phyloP scores from a whole-genome alignment of 2,797 vertebrate species.

The Tamandua tetradactyla region DNA sequence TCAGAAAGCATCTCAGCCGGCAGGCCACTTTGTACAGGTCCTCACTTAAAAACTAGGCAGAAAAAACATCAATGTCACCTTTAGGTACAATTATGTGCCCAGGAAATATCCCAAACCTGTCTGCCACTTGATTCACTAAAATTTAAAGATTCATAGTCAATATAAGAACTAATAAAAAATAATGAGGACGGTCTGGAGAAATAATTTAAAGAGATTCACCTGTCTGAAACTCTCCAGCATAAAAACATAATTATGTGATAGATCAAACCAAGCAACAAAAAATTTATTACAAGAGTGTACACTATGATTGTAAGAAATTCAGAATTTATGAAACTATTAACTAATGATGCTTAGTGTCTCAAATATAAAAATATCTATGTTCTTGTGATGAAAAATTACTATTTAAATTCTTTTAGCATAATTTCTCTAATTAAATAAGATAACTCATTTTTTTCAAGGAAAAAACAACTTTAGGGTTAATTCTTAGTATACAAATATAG shows the following conservation, averaged over 20 bases:
- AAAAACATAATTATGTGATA: not conserved
- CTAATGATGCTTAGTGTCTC: not conserved
- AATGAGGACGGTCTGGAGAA: not conserved
- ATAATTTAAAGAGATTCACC: not conserved
- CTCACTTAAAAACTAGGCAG: not conserved
- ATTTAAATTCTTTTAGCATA: not conserved
- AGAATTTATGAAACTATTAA: not conserved
- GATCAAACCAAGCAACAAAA: not conserved
- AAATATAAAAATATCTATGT: constrained; percentile 4
- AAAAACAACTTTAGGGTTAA: not conserved
- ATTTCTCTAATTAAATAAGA: not conserved
- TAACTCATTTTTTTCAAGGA: not conserved
- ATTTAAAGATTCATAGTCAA: not conserved
- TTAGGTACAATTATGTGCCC: not conserved
- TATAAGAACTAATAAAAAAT: not conserved
- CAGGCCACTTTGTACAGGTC: too few species aligned
- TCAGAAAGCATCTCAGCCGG: not conserved
- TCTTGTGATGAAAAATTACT: not conserved
- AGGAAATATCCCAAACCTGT: not conserved
- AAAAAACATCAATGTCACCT: not conserved
- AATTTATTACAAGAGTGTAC: not conserved
- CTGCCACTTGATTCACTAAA: not conserved
- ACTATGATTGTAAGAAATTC: not conserved
- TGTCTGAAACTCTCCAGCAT: not conserved
- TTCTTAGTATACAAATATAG: not conserved